Conservation (phyloP, 1,140 invertebrate genomes). For the Drosophila sp. region DNA sequence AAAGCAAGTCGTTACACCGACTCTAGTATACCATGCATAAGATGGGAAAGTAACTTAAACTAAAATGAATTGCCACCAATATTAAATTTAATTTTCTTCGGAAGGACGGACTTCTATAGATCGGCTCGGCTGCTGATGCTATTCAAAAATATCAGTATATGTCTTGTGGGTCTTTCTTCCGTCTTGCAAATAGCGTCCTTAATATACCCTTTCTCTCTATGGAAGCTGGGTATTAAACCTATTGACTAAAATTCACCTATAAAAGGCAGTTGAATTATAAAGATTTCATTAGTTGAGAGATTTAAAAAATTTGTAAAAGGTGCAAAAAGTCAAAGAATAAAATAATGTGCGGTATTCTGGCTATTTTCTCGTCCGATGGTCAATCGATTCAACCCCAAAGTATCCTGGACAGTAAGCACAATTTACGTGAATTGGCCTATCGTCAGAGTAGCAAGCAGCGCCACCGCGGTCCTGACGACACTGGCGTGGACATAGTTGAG, state of each 20-base stretch:
- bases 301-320: not conserved
- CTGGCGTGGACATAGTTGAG: conserved; percentile 58
- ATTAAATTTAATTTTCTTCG: no score
- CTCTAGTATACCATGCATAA: not conserved
- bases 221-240: not conserved
- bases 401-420: conserved; percentile 54
- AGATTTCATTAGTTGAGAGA: not conserved
- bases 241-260: conserved; percentile 1
- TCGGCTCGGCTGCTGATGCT: no score
- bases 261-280: not conserved
- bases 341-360: conserved; percentile 81
- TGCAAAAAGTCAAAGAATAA: not conserved
- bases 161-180: no score
- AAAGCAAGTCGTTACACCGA: not conserved
- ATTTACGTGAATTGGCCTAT: conserved; percentile 73
- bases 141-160: no score
- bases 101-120: no score
- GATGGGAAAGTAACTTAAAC: not conserved
- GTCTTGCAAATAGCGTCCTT: no score
- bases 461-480: conserved; percentile 80
- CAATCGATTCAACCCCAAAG: conserved; percentile 45
- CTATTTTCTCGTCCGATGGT: conserved; percentile 72
- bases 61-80: not conserved
- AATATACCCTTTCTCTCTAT: not conserved
- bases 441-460: conserved; percentile 77